Evolutionary conservation across 2,113 vertebrate species (phyloP), one percentile per base, ranked within the genome.

Genomic region (Pogona vitticeps): DNA sequence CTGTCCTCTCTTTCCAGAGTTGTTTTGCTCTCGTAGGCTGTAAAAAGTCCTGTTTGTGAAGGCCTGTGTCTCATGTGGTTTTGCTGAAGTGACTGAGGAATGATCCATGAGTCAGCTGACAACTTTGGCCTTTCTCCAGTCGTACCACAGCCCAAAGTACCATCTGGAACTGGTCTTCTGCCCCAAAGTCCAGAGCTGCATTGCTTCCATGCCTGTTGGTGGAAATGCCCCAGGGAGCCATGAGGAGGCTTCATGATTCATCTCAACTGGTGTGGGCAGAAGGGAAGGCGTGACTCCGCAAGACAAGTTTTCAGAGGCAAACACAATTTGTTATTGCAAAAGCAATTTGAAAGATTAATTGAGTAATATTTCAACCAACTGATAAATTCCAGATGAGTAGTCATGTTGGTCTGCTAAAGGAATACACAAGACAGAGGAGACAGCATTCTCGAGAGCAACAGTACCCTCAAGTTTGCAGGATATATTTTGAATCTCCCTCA

Each of bases 1-100:
- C 85, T 91, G 84, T 38, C 67, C 79, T 90, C 84, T 88, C 42
- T 89, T 85, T 88, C 82, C 0, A 0, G 46, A 80, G 88, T 63
- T 84, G 71, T 0, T 86, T 89, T 89, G n/a, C 59, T 56, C 33
- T 68, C 87, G 73, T 40, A 42, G 46, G 38, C 15, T 63, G 58
- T 61, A 38, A 63, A 83, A 77, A 73, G n/a, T 80, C 13, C 0
- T 26, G 77, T 77, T 10, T 87, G 85, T 9, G 0, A 1, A 13
- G 80, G 78, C 75, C 59, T 28, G 13, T 71, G 83, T 71, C 67
- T 14, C 0, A 0, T 63, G 82, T 56, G 90, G 88, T 61, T 93
- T 79, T 82, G 70, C 40, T 1, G 14, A 68, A 33, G 2, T 0
- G 87, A 76, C 23, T 83, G 76, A 70, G 33, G 67, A 0, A 65